phyloP scores from a whole-genome alignment of 2,113 vertebrate species.

The Conger conger region DNA sequence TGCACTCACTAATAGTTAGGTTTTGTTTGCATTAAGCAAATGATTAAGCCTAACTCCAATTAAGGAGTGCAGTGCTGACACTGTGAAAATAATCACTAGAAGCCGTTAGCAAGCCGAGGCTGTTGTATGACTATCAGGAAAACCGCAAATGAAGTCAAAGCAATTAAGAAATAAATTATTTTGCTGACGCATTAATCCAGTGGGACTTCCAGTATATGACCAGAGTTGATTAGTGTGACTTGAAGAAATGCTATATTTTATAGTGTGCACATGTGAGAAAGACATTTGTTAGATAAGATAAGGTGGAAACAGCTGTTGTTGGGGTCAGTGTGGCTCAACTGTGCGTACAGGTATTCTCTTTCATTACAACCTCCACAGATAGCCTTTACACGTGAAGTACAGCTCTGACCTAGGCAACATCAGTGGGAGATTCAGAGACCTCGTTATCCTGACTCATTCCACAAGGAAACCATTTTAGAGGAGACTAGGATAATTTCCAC shows the following conservation, averaged over 20 bases:
- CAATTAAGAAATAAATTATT: not conserved
- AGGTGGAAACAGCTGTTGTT: not conserved
- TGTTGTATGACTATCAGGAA: not conserved
- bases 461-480: not conserved
- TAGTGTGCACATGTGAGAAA: not conserved
- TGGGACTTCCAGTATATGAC: not conserved
- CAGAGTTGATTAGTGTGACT: not conserved
- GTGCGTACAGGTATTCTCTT: not conserved
- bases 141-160: not conserved
- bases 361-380: not conserved
- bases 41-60: conserved; percentile 22
- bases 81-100: not conserved
- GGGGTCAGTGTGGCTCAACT: not conserved
- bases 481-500: not conserved
- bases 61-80: not conserved
- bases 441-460: not conserved
- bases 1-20: no score
- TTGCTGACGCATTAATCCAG: not conserved
- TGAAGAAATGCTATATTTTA: not conserved
- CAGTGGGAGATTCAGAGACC: not conserved
- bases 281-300: not conserved
- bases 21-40: not conserved
- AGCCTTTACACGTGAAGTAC: not conserved
- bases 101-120: not conserved
- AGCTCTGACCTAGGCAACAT: not conserved